Conservation (phyloP, 2,888 invertebrate species). For the Chesias legatella region DNA sequence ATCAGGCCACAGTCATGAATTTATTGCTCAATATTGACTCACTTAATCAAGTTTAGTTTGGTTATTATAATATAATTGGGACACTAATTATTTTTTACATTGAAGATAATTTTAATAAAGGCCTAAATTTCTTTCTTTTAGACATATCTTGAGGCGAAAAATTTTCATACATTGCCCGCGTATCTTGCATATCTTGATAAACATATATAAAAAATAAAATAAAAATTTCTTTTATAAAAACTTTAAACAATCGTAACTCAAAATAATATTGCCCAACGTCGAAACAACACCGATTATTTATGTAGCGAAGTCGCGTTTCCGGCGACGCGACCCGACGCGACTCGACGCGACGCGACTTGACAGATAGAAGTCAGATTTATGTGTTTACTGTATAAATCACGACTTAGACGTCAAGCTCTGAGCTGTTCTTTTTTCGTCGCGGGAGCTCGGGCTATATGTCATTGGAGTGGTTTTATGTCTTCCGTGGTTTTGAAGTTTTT, state of each 20-base stretch:
- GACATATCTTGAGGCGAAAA: no score
- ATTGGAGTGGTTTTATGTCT: constrained; percentile 51
- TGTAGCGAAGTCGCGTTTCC: constrained; percentile 33
- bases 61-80: no score
- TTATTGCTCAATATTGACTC: no score
- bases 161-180: no score
- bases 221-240: no score
- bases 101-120: no score
- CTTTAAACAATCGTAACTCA: not conserved
- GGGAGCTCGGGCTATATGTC: constrained; percentile 53
- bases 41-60: no score
- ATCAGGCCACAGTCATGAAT: no score
- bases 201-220: no score
- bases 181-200: no score
- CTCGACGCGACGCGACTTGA: constrained; percentile 42
- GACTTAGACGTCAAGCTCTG: constrained; percentile 53
- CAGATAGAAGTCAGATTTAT: constrained; percentile 80
- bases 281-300: constrained; percentile 32
- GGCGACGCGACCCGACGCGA: constrained; percentile 25
- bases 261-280: constrained; percentile 17
- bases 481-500: constrained; percentile 40
- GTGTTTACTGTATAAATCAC: constrained; percentile 81
- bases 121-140: no score
- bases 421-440: constrained; percentile 63
- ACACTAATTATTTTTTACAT: no score